These are phyloP conservation scores for Colostygia pectinataria DNA, from an alignment of 2,888 invertebrate genomes.

Conservation along the genomic window DNA sequence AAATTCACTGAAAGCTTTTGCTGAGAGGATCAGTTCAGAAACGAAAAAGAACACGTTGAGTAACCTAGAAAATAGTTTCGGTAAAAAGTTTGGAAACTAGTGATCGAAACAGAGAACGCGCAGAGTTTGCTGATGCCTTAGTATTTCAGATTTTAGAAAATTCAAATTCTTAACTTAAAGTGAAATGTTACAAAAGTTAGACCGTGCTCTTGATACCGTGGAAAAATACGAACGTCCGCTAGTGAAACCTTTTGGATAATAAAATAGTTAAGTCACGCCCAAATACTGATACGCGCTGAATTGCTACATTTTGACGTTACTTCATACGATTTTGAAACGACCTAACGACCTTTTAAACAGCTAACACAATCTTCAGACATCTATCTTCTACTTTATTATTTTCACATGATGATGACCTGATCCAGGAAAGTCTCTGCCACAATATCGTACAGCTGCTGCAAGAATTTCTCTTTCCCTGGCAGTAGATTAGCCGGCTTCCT, in stretches of 20 bases:
- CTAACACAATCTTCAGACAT: no score
- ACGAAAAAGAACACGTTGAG: slow-evolving; percentile 3
- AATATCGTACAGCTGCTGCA: slow-evolving; percentile 62
- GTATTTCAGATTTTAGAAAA: not conserved
- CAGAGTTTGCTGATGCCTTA: not conserved
- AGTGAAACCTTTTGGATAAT: no score
- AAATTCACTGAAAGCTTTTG: slow-evolving; percentile 11
- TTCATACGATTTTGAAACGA: no score
- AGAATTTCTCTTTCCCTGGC: slow-evolving; percentile 66
- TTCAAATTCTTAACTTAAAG: not conserved
- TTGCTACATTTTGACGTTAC: no score
- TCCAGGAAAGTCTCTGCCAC: slow-evolving; percentile 67
- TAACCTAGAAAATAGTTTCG: slow-evolving; percentile 10
- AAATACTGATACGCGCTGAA: no score
- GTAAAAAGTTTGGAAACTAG: slow-evolving; percentile 9
- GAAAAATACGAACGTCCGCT: no score
- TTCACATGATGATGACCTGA: slow-evolving; percentile 60
- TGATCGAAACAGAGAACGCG: not conserved
- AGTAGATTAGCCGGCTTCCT: slow-evolving; percentile 58
- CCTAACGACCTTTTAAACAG: no score
- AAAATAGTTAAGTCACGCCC: no score
- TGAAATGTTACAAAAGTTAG: not conserved
- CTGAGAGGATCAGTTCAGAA: slow-evolving; percentile 3
- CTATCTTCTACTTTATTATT: no score
- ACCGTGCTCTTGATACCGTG: no score